Base-by-base conservation (phyloP, 2,113 vertebrate genomes). In the Balaeniceps rex region DNA sequence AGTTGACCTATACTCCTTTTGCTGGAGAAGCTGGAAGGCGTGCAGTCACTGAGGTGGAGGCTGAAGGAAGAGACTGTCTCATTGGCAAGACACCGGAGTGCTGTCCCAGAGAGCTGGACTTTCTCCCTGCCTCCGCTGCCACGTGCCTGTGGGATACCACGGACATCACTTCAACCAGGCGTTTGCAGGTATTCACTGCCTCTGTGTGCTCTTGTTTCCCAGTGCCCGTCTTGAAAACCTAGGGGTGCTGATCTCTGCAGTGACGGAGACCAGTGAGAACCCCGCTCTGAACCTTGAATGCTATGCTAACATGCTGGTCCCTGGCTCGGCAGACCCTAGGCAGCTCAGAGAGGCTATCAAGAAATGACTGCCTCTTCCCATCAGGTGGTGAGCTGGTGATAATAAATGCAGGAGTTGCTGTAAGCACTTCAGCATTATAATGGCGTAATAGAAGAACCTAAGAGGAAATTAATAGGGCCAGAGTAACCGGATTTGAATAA, bases 381-480 rank as follows among this genome's bases (percentile, higher is more conserved):
- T 58, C 68, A 76, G 57, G 64, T 36, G 40, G 22, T 86, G 54
- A 94, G 70, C 33, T 72, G 70, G 23, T 76, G 85, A 63, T 79
- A 52, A 69, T 25, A 77, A 78, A 87, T 44, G 34, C 46, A 38
- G 65, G 72, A 92, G 72, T 33, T 87, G 93, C 72, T 89, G 33
- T 79, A 87, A 96, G 87, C 65, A 88, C 12, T 81, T 57, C 68
- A 74, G 38, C 5, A 2, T 70, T 63, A 7, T 64, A 88, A 55
- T 42, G 34, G 38, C 51, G 71, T 65, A 86, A 51, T 0, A 55
- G 76, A 81, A 36, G 51, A 93, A 90, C 61, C 47, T 52, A 68
- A 84, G 86, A 92, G 72, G 77, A 96, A 97, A 92, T 87, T 78
- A 94, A 93, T 36, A 92, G 55, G 60, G 58, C 69, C 34, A 71